Conservation (phyloP, 2,888 invertebrate species). For the Lasioglossum marginatum region DNA sequence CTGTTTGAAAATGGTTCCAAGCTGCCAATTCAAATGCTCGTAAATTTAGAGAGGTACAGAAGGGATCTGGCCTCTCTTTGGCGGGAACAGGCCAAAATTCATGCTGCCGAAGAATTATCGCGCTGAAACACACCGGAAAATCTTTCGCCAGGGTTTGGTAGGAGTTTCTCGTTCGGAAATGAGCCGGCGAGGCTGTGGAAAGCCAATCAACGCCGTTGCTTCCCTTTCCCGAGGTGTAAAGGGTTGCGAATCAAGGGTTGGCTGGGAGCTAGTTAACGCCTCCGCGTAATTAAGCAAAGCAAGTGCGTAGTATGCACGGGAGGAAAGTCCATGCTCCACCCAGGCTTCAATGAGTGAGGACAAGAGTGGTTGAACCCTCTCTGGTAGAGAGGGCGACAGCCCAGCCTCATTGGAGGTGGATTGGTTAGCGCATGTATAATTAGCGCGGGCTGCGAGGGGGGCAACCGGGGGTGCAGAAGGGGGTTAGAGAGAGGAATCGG, state of each 20-base stretch:
- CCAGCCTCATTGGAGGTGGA: constrained; percentile 71
- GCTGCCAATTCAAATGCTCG: not conserved
- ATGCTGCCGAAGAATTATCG: not conserved
- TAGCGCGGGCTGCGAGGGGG: constrained; percentile 73
- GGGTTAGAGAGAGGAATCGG: constrained; percentile 29
- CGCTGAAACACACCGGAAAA: not conserved
- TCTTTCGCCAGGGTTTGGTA: not conserved
- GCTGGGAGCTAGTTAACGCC: constrained; percentile 82
- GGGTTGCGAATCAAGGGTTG: constrained; percentile 78
- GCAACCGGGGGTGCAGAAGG: constrained; percentile 25
- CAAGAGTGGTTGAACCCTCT: constrained; percentile 71
- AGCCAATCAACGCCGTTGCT: constrained; percentile 74
- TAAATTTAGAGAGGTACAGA: not conserved
- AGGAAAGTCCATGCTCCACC: constrained; percentile 76
- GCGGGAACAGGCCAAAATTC: not conserved
- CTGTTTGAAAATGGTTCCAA: not conserved
- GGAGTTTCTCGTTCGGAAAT: constrained; percentile 50
- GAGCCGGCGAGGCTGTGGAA: constrained; percentile 37
- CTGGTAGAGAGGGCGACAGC: constrained; percentile 68
- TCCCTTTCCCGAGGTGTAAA: constrained; percentile 73
- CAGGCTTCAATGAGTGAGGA: constrained; percentile 71
- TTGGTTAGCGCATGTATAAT: constrained; percentile 83
- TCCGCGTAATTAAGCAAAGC: constrained; percentile 83
- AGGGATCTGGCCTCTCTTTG: too few relatives aligned
- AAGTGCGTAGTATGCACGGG: constrained; percentile 55